phyloP scores from a whole-genome alignment of 92 coral and sea anemone genomes.

The Phymanthus crucifer region DNA sequence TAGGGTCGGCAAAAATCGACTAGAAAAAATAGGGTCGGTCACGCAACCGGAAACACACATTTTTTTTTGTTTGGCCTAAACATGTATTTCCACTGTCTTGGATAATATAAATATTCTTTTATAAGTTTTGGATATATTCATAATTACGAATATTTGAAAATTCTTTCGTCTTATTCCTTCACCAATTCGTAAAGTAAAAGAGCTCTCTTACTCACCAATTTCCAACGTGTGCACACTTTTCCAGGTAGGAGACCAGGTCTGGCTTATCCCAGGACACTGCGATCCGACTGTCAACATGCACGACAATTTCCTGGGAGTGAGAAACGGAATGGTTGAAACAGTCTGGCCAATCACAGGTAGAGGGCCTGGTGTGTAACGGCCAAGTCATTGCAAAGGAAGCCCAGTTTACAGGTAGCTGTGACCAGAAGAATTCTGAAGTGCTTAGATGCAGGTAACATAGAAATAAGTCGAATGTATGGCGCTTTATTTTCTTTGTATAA shows the following conservation, averaged over 20 bases:
- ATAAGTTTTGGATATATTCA: no score
- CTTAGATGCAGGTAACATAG: background rate
- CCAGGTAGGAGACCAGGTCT: conserved; percentile 66
- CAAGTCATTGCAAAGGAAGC: background rate
- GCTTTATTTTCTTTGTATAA: no score
- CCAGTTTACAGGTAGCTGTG: background rate
- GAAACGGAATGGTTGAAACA: conserved; percentile 55
- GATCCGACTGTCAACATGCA: conserved; percentile 68
- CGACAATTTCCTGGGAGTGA: conserved; percentile 51
- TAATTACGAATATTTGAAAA: no score
- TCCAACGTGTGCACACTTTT: background rate
- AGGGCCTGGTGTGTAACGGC: conserved; percentile 63
- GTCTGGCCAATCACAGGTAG: conserved; percentile 73
- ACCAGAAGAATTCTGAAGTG: background rate
- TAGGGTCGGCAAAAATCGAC: no score
- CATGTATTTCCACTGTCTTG: no score
- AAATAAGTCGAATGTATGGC: background rate
- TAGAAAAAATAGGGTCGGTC: no score
- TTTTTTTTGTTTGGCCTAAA: no score
- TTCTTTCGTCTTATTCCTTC: no score
- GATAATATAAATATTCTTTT: no score
- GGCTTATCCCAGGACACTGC: conserved; percentile 75
- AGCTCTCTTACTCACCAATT: no score
- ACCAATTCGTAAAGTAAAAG: no score
- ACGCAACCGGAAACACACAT: no score